Conservation (phyloP, 2,113 vertebrate genomes). For the Scophthalmus maximus region DNA sequence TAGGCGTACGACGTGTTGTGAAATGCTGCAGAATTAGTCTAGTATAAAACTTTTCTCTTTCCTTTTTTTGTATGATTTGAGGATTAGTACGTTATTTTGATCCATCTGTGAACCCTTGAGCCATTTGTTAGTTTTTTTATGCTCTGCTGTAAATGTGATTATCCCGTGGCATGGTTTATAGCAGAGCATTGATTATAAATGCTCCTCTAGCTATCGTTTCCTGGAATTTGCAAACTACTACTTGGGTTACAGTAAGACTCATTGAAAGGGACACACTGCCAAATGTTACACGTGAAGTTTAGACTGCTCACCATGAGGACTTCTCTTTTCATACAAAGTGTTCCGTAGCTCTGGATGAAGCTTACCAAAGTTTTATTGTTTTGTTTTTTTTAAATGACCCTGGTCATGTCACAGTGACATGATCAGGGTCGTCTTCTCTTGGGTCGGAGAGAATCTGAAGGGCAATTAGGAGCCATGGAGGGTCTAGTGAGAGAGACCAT, state of each 20-base stretch:
- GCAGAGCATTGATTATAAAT: background rate
- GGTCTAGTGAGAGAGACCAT: slow-evolving; percentile 6
- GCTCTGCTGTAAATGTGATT: background rate
- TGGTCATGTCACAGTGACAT: background rate
- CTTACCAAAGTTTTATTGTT: background rate
- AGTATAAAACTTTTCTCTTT: slow-evolving; percentile 12
- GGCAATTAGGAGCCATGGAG: background rate
- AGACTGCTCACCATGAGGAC: background rate
- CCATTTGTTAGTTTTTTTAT: background rate
- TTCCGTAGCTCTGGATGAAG: background rate
- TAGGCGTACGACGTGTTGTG: slow-evolving; percentile 23
- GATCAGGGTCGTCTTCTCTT: background rate
- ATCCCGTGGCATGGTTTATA: background rate
- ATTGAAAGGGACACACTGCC: background rate
- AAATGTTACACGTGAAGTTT: too few relatives aligned
- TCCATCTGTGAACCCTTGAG: slow-evolving; percentile 38
- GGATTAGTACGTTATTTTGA: slow-evolving; percentile 42
- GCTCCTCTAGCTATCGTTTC: background rate
- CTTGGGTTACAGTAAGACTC: background rate
- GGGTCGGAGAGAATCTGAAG: background rate
- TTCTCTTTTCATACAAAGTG: too few relatives aligned
- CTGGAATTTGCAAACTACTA: background rate
- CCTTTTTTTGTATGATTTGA: too few relatives aligned
- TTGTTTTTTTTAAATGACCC: too few relatives aligned
- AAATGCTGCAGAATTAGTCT: slow-evolving; percentile 50